Conservation (phyloP, 2,888 invertebrate species). For the Drosophila putrida region DNA sequence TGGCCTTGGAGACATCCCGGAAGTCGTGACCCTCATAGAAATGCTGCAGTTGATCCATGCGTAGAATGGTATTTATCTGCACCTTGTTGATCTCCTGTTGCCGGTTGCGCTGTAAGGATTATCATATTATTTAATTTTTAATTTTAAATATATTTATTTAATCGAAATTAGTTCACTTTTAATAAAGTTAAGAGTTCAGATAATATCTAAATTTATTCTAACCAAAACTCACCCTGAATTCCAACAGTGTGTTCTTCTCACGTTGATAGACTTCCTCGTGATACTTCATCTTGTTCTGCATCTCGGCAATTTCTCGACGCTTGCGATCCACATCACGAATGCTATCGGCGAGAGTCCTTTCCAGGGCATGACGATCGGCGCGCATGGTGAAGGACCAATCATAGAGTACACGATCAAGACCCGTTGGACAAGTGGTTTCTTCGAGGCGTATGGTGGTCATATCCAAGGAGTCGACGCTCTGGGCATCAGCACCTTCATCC, state of each 20-base stretch:
- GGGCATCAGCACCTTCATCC: constrained; percentile 87
- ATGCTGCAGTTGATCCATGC: constrained; percentile 89
- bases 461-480: constrained; percentile 88
- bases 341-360: constrained; percentile 88
- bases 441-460: constrained; percentile 89
- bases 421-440: constrained; percentile 90
- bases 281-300: constrained; percentile 87
- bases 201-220: too few species aligned
- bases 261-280: constrained; percentile 87
- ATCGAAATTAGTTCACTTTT: background rate
- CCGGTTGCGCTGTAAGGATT: constrained; percentile 85
- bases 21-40: constrained; percentile 86
- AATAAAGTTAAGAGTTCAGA: too few species aligned
- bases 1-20: constrained; percentile 85
- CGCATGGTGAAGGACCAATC: constrained; percentile 89
- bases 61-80: constrained; percentile 89
- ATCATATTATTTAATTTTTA: background rate
- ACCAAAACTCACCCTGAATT: constrained; percentile 87
- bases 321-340: constrained; percentile 87
- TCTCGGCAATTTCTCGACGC: constrained; percentile 88
- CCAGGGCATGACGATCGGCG: constrained; percentile 87
- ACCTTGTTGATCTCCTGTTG: constrained; percentile 93
- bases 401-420: constrained; percentile 89
- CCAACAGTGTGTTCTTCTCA: constrained; percentile 88
- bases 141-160: too few species aligned